Conservation (phyloP, 1,140 invertebrate species). For the Zaprionus camerounensis region DNA sequence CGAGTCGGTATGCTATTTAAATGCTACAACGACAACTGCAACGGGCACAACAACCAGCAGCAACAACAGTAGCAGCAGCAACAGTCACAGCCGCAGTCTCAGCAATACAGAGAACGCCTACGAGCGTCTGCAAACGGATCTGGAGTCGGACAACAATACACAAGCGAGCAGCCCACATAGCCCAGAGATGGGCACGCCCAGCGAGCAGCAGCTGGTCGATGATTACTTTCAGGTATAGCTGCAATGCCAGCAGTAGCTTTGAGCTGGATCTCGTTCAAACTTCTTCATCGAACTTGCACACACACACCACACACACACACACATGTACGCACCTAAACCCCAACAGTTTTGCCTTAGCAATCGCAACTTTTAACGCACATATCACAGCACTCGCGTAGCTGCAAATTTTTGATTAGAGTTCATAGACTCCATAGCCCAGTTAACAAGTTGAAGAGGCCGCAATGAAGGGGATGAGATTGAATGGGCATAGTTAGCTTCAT, state of each 20-base stretch:
- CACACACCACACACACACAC: not conserved
- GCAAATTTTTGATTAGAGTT: slow-evolving; percentile 53
- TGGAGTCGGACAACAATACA: slow-evolving; percentile 65
- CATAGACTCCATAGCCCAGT: slow-evolving; percentile 39
- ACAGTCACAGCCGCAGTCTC: not conserved
- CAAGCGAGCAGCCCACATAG: slow-evolving; percentile 74
- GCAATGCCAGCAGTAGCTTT: slow-evolving; percentile 14
- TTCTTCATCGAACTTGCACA: not conserved
- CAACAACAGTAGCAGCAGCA: slow-evolving; percentile 31
- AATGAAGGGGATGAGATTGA: not conserved
- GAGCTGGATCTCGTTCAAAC: slow-evolving; percentile 70
- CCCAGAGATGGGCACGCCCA: slow-evolving; percentile 54
- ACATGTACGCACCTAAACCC: not conserved
- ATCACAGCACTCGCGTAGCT: slow-evolving; percentile 40
- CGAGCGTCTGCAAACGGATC: slow-evolving; percentile 68
- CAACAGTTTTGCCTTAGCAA: slow-evolving; percentile 27
- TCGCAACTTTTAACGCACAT: slow-evolving; percentile 69
- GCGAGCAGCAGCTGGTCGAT: slow-evolving; percentile 67
- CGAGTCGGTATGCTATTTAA: slow-evolving; percentile 87
- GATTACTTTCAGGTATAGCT: slow-evolving; percentile 80
- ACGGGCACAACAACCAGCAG: slow-evolving; percentile 33
- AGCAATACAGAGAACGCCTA: slow-evolving; percentile 60
- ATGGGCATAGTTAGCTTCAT: slow-evolving; percentile 3
- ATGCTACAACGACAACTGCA: slow-evolving; percentile 50
- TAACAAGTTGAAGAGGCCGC: not conserved